Base-by-base conservation (phyloP, 2,888 invertebrate species). In the Coronaproctus castanopsis region DNA sequence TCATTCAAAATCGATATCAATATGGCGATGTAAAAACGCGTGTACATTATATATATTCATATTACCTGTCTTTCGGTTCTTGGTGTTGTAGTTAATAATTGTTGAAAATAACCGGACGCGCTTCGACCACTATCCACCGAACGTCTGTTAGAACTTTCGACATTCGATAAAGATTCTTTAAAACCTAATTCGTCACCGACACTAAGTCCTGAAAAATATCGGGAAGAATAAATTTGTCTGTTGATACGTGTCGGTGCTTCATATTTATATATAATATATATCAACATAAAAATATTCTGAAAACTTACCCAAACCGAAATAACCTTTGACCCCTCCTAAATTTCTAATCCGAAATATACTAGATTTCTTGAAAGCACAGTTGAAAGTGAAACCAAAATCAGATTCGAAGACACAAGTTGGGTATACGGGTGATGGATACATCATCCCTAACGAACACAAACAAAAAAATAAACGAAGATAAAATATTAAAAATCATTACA, bases 291-390 rank as follows among this genome's bases (percentile, higher is more conserved):
- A 60, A 64, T 64, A 14, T 36, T 36, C 36, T 36, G 14, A 36
- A 36, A 20, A 64, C 78, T 84, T 81, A 88, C 88, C 88, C 77
- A 88, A 78, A 74, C 88, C 87, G 71, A 88, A 82, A 76, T 87
- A 87, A 70, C 88, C 87, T 76, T 89, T 89, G 71, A 89, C 76
- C 67, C 89, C 89, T 71, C 90, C 90, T 68, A 90, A 81, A 75
- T 89, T 89, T 75, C 89, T 79, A 69, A 90, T 85, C 71, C 90
- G 81, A 79, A 90, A 89, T 68, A 90, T 80, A 67, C 87, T 85
- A 66, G 88, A 85, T 75, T 90, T 89, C 78, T 87, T 87, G 81
- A 90, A 88, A 71, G 87, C 87, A 76, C 90, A 90, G 79, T 88
- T 88, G 72, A 90, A 79, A 72, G 81, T 82, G 78, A 89, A 87